Base-by-base conservation (phyloP, 2,888 invertebrate species). In the Bellardia bayeri region DNA sequence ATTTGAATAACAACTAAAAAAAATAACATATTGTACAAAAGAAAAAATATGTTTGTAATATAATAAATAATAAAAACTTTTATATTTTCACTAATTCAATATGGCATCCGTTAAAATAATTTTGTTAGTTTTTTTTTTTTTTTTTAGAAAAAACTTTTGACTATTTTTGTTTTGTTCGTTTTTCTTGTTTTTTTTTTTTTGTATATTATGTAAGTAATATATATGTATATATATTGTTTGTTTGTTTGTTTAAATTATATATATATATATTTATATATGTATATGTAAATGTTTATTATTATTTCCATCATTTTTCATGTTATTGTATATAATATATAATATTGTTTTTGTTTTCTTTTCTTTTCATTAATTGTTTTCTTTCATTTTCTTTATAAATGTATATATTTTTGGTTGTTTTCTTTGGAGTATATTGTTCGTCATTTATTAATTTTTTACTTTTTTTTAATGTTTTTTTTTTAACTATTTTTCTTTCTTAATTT, bases 341-440 rank as follows among this genome's bases (percentile, higher is more conserved):
- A 89, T 86, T 54, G 72, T 81, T 61, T 69, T 61, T 69, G 11
- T 71, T 72, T 79, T 68, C 16, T 80, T 76, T 23, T 23, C 23
- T 23, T 88, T 89, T 81, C 81, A 86, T 90, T 88, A 89, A 87
- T 85, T 82, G 90, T 86, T 90, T 89, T 91, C 87, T 87, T 89
- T 88, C 82, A 83, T 45, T 90, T 85, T 91, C 89, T 91, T 91
- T 92, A 87, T 88, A 87, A 89, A 86, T 88, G 85, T 89, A 85
- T 88, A 88, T 89, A 85, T 92, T 90, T 92, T 93, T 93, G 93
- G 93, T 93, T 93, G 93, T 91, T 93, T 93, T 93, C 93, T 93
- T 93, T 93, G 93, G 93, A 93, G 93, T 93, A 93, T 93, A 93
- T 92, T 92, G 89, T 89, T 89, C 88, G 85, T 88, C 90, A 89